A percentile compares a stretch with the other conserved stretches of the same genome.
Conservation (phyloP, 1,140 invertebrate genomes). For the Proctacanthus coquilletti region DNA sequence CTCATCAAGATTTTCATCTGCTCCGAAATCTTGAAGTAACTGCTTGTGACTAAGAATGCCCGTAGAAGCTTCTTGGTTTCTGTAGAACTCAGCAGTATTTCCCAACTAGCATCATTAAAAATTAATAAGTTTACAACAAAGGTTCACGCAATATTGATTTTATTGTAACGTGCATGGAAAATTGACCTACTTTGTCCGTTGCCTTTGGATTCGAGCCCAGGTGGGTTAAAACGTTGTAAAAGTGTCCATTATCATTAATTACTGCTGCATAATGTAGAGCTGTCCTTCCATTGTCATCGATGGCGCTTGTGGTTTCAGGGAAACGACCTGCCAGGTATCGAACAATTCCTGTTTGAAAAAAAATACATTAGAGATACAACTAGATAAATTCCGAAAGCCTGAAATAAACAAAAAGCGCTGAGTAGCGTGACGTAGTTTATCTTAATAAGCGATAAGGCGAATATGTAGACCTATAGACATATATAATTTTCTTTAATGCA, state of each 20-base stretch:
- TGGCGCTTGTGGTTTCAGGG: slow-evolving; percentile 62
- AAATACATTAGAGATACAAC: too few relatives aligned
- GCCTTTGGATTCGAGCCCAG: slow-evolving; percentile 68
- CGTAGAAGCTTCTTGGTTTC: slow-evolving; percentile 43
- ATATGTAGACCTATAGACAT: too few relatives aligned
- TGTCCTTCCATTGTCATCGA: slow-evolving; percentile 67
- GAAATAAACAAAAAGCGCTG: too few relatives aligned
- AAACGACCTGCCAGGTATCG: slow-evolving; percentile 56
- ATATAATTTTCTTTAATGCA: too few relatives aligned
- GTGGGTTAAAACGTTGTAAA: slow-evolving; percentile 71
- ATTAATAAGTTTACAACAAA: slow-evolving; percentile 11
- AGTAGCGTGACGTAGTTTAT: too few relatives aligned
- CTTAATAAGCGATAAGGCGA: too few relatives aligned
- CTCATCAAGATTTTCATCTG: slow-evolving; percentile 43
- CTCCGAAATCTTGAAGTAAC: slow-evolving; percentile 51
- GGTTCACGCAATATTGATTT: slow-evolving; percentile 18
- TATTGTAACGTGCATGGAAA: background rate
- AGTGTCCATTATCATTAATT: slow-evolving; percentile 71
- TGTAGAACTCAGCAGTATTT: slow-evolving; percentile 58
- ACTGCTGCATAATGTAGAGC: slow-evolving; percentile 83
- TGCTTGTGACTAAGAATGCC: slow-evolving; percentile 45
- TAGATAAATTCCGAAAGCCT: too few relatives aligned
- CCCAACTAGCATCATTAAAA: slow-evolving; percentile 40
- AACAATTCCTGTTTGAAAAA: slow-evolving; percentile 34
- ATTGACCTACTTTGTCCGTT: slow-evolving; percentile 59